A percentile compares a stretch with the other conserved stretches of the same genome.
These are phyloP conservation scores for Dicycla oo DNA, from an alignment of 2,888 invertebrate species.

Conservation along the genomic window DNA sequence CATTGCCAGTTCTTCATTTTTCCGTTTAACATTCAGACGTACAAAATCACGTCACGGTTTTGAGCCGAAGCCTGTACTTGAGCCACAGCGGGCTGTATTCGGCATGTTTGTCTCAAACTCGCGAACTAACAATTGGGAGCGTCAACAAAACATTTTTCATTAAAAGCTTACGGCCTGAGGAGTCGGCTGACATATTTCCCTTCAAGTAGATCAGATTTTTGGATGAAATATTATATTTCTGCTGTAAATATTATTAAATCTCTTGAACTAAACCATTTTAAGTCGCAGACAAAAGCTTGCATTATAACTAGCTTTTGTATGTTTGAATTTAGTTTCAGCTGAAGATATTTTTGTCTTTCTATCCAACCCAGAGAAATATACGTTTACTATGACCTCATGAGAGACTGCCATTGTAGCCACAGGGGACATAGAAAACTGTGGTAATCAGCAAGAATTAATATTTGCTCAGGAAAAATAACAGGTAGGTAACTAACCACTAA, in stretches of 20 bases:
- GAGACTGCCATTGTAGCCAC: not conserved
- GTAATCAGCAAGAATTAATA: not conserved
- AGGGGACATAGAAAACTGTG: not conserved
- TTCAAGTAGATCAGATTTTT: constrained; percentile 6
- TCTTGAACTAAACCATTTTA: not conserved
- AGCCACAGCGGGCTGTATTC: not conserved
- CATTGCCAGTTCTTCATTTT: not conserved
- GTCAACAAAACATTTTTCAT: constrained; percentile 63
- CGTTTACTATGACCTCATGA: not conserved
- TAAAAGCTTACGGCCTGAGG: constrained; percentile 38
- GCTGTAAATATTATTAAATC: constrained; percentile 8
- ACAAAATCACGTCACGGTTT: not conserved
- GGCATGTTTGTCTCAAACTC: constrained; percentile 26
- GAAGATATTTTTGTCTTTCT: not conserved
- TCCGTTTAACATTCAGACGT: not conserved
- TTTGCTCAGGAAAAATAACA: not conserved
- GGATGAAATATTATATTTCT: constrained; percentile 1
- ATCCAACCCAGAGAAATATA: not conserved
- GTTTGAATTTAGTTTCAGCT: not conserved
- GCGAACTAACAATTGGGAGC: constrained; percentile 42
- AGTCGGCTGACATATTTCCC: constrained; percentile 23
- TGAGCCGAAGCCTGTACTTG: too few relatives aligned
- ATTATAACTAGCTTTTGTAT: too few relatives aligned
- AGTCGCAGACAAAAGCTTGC: not conserved
- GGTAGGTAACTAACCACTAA: not conserved